Conservation (phyloP, 2,113 vertebrate genomes). For the Opisthocomus hoazin region DNA sequence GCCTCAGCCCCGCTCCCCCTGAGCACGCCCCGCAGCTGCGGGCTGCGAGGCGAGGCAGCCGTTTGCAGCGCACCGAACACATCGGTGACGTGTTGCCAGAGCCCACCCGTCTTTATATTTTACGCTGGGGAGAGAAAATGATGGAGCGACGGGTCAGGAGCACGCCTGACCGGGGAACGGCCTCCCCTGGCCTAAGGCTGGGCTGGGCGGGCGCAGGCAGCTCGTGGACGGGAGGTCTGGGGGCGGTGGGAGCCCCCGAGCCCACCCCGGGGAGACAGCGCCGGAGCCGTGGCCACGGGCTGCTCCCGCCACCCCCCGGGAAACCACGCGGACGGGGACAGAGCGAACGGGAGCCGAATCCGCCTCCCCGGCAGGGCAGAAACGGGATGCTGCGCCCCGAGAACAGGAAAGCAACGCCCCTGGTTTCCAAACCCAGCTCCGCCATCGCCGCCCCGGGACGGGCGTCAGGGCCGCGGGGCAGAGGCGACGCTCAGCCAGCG, state of each 20-base stretch:
- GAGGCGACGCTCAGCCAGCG: neutral
- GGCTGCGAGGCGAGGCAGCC: neutral
- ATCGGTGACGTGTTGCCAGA: neutral
- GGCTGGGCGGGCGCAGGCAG: neutral
- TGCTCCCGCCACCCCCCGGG: neutral
- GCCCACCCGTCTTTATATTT: neutral
- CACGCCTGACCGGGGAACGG: rapidly evolving
- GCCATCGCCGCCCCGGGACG: neutral
- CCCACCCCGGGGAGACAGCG: rapidly evolving
- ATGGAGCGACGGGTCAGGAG: neutral
- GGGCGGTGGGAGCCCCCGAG: neutral
- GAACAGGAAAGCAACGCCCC: neutral
- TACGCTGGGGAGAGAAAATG: neutral
- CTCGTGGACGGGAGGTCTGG: rapidly evolving
- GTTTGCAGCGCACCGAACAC: neutral
- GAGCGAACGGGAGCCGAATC: rapidly evolving
- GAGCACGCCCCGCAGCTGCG: neutral
- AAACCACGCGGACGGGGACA: rapidly evolving
- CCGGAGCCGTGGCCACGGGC: neutral
- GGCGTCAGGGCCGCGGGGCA: neutral
- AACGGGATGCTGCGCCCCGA: neutral
- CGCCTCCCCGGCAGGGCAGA: neutral
- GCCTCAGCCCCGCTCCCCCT: neutral
- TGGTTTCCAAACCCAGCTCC: neutral
- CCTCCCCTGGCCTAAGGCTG: rapidly evolving